phyloP scores from a whole-genome alignment of 2,888 invertebrate species.

The Sminthurinus aureus region DNA sequence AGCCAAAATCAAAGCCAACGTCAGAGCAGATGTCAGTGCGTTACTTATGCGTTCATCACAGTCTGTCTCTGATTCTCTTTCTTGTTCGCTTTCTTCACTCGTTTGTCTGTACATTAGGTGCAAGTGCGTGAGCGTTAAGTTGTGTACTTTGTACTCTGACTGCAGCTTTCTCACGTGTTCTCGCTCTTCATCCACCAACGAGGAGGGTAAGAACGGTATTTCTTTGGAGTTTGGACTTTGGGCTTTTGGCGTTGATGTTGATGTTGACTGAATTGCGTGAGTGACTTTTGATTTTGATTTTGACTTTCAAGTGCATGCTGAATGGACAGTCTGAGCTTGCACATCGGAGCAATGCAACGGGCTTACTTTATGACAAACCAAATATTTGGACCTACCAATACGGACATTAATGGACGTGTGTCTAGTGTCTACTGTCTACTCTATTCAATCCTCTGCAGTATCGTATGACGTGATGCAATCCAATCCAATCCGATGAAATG shows the following conservation, averaged over 20 bases:
- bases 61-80: not conserved
- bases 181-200: too few relatives aligned
- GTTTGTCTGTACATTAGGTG: not conserved
- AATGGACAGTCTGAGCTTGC: not conserved
- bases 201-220: too few relatives aligned
- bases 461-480: not conserved
- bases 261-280: not conserved
- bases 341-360: not conserved
- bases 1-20: too few relatives aligned
- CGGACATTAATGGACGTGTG: conserved; percentile 35
- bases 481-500: too few relatives aligned
- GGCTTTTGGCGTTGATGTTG: too few relatives aligned
- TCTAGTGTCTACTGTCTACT: too few relatives aligned
- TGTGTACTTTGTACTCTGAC: not conserved
- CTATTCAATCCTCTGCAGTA: not conserved
- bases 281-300: not conserved
- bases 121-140: not conserved
- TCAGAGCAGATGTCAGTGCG: not conserved
- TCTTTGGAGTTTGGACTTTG: too few relatives aligned
- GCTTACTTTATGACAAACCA: conserved; percentile 42
- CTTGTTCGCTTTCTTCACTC: not conserved
- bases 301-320: not conserved
- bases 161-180: not conserved
- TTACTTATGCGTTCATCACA: conserved; percentile 29
- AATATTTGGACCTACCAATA: conserved; percentile 42